Base-by-base conservation (phyloP, 1,140 invertebrate species). In the Trachelipus rathkii region DNA sequence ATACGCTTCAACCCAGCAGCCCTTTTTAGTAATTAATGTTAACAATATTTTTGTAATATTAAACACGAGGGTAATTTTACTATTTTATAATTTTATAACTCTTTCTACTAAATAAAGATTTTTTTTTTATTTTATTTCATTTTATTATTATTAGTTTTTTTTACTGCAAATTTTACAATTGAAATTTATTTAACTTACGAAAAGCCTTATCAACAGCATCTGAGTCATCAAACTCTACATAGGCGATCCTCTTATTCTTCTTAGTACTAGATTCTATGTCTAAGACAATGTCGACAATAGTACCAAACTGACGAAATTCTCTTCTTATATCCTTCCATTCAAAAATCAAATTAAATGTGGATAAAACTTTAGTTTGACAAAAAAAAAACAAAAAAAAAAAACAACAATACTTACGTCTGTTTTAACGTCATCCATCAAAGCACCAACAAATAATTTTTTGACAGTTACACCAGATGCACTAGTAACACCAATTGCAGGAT, bases 401-500 rank as follows among this genome's bases (percentile, higher is more conserved):
- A n/a, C n/a, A n/a, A n/a, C n/a, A 11, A 71, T 15, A 73, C 79
- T 80, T 53, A 95, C 92, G 60, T 95, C 91, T 74, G 72, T 44
- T 19, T 24, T 45, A 73, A 53, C 53, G 23, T 77, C 46, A 83
- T 95, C 94, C 83, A 93, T 92, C 81, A 94, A 89, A 3, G 94
- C 94, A 76, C 95, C 95, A 77, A 98, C 92, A 84, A 97, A 98
- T 0, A 98, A 86, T 86, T 98, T 98, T 82, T 96, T 96, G 0
- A 97, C 95, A 0, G 96, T 95, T 7, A 94, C 92, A 72, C 96
- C 95, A 50, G 93, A 91, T 85, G 98, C 96, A 0, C 84, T 96
- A 95, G 43, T 97, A 97, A 93, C 93, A 99, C 89, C 97, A 91
- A 83, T 93, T 92, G 87, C 98, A 99, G 87, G 97, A 95, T 76